Base-by-base conservation (phyloP, 2,888 invertebrate genomes). In the Ditylenchus weischeri region DNA sequence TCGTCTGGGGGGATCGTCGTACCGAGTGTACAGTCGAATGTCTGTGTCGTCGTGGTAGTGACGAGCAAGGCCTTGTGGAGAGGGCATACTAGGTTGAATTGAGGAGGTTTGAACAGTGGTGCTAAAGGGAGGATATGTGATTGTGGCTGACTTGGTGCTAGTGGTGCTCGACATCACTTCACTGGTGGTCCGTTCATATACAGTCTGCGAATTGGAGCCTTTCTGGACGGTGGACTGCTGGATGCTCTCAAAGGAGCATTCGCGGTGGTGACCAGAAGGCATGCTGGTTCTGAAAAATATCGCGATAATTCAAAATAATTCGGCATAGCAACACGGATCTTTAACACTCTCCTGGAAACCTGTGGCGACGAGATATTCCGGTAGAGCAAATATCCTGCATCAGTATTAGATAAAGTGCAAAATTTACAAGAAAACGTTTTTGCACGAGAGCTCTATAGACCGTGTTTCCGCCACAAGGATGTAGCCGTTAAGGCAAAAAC, bases 1-100 rank as follows among this genome's bases (percentile, higher is more conserved):
- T 43, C 43, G 43, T 43, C n/a, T 29, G 11, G n/a, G 29, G n/a
- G 29, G 29, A 18, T 70, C 69, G 35, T 64, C 72, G 48, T 72
- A 72, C 21, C 73, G 65, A 47, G 69, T 66, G 63, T 74, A 71
- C 19, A 72, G 57, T 18, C 69, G 70, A 73, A 72, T 67, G 43
- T 74, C 71, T 29, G 29, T 36, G 35, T 73, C 73, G 43, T 69
- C 62, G 23, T 63, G 43, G 15, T 43, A 48, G 51, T 57, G 68
- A 38, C 70, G 70, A 3, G 70, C 64, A n/a, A 70, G 47, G 23
- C 70, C 59, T 7, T 11, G 21, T 35, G 21, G 29, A 38, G 35
- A n/a, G 13, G 62, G 36, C 54, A 57, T 43, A 11, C 50, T n/a
- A 10, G 51, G 36, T 18, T 21, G 54, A 43, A 54, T 18, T n/a